Evolutionary conservation across 2,888 invertebrate genomes (phyloP), one percentile per base, ranked within the genome.

Genomic region (Osmoderma eremita): DNA sequence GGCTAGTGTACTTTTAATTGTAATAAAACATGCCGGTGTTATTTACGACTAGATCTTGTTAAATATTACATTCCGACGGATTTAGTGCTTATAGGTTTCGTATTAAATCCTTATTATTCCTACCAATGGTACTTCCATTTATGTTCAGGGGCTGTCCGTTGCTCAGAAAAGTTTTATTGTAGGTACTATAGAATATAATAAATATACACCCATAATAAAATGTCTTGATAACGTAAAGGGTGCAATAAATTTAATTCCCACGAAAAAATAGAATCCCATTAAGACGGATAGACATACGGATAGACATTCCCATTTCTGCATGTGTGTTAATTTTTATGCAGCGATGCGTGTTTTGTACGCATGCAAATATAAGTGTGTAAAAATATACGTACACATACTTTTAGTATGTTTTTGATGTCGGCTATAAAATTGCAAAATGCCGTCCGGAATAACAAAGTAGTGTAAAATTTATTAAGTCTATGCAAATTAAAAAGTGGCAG

Each of bases 131-230:
- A 56, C 13, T 20, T 56, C 20, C 41, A 42, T 41, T 42, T 53
- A 53, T 36, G 15, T 42, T 22, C 42, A 41, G 18, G 22, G 12
- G 13, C 18, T 41, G 22, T 12, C 20, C 41, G 41, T 22, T 42
- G 22, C 15, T 22, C 56, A 41, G 22, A 56, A 56, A 56, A 56
- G 38, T 56, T 56, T 56, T 56, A 56, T 39, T 56, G 41, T 56
- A 22, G 41, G 24, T n/a, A n/a, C n/a, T n/a, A n/a, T n/a, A 56
- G 41, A 56, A 56, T 42, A 41, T 56, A 42, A 56, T 56, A 56
- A 56, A 56, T 41, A 41, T 56, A 56, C 42, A 41, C 22, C 20
- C 6, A 30, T 22, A 39, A 56, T 56, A 56, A 56, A 56, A 56
- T 22, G 56, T 13, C n/a, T 22, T 41, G 56, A 56, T 56, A 56